Conservation (phyloP, 2,797 vertebrate genomes). For the Enteromius unitaeniatus region DNA sequence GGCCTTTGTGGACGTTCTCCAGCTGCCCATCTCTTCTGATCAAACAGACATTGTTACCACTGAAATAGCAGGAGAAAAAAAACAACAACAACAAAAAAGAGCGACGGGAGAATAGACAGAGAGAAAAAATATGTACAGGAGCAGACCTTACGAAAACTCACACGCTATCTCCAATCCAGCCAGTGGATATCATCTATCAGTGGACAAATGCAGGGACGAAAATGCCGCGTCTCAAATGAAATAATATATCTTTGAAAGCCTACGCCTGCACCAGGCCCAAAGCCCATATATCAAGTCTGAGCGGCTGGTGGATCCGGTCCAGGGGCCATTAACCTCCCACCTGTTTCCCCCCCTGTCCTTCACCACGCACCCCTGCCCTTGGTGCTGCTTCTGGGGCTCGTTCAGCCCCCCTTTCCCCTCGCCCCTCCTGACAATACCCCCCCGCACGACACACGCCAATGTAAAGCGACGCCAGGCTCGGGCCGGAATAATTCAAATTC, state of each 20-base stretch:
- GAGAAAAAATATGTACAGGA: conserved; percentile 79
- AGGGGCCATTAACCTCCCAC: conserved; percentile 99
- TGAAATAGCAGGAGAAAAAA: conserved; percentile 78
- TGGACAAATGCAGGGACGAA: conserved; percentile 93
- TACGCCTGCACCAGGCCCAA: conserved; percentile 91
- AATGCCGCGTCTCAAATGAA: conserved; percentile 99
- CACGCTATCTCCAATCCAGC: conserved; percentile 83
- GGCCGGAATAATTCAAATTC: conserved; percentile 94
- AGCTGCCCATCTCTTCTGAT: conserved; percentile 72
- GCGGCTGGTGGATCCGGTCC: conserved; percentile 97
- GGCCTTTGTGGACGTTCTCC: conserved; percentile 78
- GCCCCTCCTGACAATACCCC: conserved; percentile 34
- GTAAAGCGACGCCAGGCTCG: conserved; percentile 71
- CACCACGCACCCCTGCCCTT: conserved; percentile 94
- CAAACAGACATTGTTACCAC: conserved; percentile 86
- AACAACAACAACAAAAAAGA: conserved; percentile 60
- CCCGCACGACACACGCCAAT: conserved; percentile 63
- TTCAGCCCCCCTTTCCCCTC: conserved; percentile 74
- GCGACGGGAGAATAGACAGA: conserved; percentile 53
- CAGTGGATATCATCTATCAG: conserved; percentile 96
- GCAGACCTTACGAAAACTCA: conserved; percentile 85
- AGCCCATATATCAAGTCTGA: conserved; percentile 99
- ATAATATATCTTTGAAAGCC: conserved; percentile 99
- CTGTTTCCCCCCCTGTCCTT: conserved; percentile 97
- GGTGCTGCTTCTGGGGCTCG: conserved; percentile 85